Evolutionary conservation across 2,113 vertebrate species (phyloP).

Genomic region (Calidris pygmaea): DNA sequence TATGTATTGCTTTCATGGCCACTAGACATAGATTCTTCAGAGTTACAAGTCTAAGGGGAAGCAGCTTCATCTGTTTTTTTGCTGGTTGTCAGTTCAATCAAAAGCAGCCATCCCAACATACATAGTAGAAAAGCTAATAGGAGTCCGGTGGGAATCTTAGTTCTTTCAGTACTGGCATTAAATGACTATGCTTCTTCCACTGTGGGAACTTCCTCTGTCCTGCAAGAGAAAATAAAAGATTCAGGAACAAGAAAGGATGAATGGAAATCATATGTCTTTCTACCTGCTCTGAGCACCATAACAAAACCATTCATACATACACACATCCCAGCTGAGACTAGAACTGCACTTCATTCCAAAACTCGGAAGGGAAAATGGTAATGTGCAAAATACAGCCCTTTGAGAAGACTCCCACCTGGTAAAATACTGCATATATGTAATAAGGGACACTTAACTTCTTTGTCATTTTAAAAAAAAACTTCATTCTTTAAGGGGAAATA

Average conservation of each 20-base stretch:
- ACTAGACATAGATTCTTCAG: background rate
- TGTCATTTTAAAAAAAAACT: background rate
- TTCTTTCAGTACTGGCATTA: conserved; percentile 47
- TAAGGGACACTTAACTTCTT: background rate
- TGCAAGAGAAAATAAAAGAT: conserved; percentile 72
- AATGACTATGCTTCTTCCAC: conserved; percentile 88
- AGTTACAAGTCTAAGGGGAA: background rate
- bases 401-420: background rate
- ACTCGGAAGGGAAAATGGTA: background rate
- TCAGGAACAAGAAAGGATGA: background rate
- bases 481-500: background rate
- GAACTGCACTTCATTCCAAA: background rate
- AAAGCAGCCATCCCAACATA: background rate
- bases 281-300: background rate
- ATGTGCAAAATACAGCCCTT: background rate
- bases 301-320: background rate
- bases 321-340: background rate
- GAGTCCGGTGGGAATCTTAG: background rate
- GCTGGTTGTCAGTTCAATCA: background rate
- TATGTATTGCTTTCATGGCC: background rate
- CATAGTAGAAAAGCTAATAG: background rate
- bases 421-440: background rate
- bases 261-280: background rate
- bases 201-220: conserved; percentile 90
- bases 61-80: background rate